A percentile compares a stretch with the other conserved stretches of the same genome.
These are phyloP conservation scores for Drosophila obscura DNA, from an alignment of 1,140 invertebrate genomes.

Conservation along the genomic window DNA sequence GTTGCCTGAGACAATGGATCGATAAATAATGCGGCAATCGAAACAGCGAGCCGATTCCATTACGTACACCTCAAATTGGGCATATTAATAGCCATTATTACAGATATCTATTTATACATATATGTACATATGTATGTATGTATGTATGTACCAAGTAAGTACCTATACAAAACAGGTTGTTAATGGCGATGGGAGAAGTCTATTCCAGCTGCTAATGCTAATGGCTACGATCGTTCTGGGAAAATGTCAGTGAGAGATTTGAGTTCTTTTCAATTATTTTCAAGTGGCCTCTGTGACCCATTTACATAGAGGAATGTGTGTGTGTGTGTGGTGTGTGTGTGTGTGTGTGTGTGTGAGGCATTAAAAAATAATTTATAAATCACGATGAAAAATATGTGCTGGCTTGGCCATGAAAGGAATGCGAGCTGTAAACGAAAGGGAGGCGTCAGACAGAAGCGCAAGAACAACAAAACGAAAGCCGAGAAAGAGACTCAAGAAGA, in stretches of 20 bases:
- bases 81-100: constrained; percentile 31
- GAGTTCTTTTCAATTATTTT: constrained; percentile 49
- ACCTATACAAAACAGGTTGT: constrained; percentile 57
- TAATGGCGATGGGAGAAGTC: constrained; percentile 58
- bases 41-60: constrained; percentile 40
- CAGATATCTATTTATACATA: constrained; percentile 38
- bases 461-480: constrained; percentile 71
- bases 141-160: too few species aligned
- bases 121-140: too few species aligned
- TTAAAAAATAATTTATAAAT: constrained; percentile 65
- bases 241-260: constrained; percentile 31
- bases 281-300: constrained; percentile 49
- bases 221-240: constrained; percentile 13
- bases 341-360: constrained; percentile 30
- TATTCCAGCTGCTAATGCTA: constrained; percentile 8
- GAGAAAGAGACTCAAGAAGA: constrained; percentile 52
- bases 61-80: constrained; percentile 40
- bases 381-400: constrained; percentile 38
- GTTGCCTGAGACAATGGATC: constrained; percentile 55
- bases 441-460: constrained; percentile 30
- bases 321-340: constrained; percentile 11
- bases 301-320: constrained; percentile 17
- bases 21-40: constrained; percentile 56
- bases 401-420: constrained; percentile 62
- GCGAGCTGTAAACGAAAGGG: constrained; percentile 43